phyloP scores from a whole-genome alignment of 2,797 vertebrate species.

The Pterois miles region DNA sequence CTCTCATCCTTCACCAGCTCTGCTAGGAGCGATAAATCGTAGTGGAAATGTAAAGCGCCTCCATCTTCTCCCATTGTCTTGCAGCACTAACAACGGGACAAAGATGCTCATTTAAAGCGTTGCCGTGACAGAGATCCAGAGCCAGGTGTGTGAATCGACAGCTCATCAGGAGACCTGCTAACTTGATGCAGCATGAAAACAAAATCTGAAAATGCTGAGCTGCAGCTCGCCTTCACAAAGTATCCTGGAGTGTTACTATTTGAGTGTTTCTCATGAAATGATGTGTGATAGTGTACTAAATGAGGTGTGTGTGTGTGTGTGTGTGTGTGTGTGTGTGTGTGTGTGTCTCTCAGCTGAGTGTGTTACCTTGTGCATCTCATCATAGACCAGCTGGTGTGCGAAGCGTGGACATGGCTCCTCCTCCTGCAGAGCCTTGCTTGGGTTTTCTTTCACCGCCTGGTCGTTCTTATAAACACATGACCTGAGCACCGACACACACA shows the following conservation, averaged over 20 bases:
- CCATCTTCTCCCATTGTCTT: not conserved
- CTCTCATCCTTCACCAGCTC: no score
- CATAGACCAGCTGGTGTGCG: constrained; percentile 97
- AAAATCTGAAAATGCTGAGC: not conserved
- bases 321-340: not conserved
- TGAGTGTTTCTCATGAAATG: not conserved
- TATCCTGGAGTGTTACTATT: constrained; percentile 1
- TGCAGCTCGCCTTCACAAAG: not conserved
- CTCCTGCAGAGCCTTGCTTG: constrained; percentile 93
- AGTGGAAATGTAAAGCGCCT: no score
- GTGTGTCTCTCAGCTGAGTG: not conserved
- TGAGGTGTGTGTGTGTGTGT: no score
- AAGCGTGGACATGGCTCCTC: constrained; percentile 98
- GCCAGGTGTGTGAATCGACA: not conserved
- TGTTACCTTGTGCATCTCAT: constrained; percentile 96
- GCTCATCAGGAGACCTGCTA: not conserved
- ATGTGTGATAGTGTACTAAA: not conserved
- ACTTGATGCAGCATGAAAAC: not conserved
- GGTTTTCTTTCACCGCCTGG: constrained; percentile 96
- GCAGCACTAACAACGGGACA: not conserved
- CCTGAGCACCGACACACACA: constrained; percentile 57
- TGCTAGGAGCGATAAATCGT: no score
- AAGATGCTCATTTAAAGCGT: not conserved
- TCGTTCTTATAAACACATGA: constrained; percentile 95
- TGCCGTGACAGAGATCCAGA: not conserved